A percentile compares a stretch with the other conserved stretches of the same genome.
phyloP scores from a whole-genome alignment of 2,888 invertebrate genomes.

The Drosophila colorata region DNA sequence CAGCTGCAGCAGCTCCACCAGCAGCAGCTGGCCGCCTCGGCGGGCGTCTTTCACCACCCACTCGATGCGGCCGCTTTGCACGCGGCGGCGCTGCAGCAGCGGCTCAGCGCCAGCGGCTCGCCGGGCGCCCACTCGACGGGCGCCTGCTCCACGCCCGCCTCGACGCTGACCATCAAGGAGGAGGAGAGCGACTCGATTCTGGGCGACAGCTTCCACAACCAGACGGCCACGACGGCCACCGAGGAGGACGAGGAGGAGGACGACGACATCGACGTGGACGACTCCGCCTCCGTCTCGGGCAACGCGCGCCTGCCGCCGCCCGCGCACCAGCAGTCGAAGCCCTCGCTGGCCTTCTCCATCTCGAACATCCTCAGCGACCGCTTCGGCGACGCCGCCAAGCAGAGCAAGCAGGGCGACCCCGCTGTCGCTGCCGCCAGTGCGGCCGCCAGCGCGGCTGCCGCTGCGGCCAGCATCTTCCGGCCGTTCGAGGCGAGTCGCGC shows the following conservation, averaged over 20 bases:
- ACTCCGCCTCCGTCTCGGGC: slow-evolving; percentile 50
- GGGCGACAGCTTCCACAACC: slow-evolving; percentile 82
- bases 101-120: slow-evolving; percentile 69
- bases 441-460: slow-evolving; percentile 42
- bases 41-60: slow-evolving; percentile 79
- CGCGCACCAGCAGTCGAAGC: slow-evolving; percentile 82
- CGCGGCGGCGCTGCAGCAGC: slow-evolving; percentile 74
- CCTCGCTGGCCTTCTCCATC: slow-evolving; percentile 84
- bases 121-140: slow-evolving; percentile 72
- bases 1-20: slow-evolving; percentile 81
- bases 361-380: slow-evolving; percentile 85
- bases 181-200: slow-evolving; percentile 84
- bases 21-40: slow-evolving; percentile 75
- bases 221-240: slow-evolving; percentile 59
- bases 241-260: slow-evolving; percentile 80
- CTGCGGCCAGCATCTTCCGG: slow-evolving; percentile 81
- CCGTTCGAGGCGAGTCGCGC: slow-evolving; percentile 83
- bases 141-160: slow-evolving; percentile 80
- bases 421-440: slow-evolving; percentile 4
- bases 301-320: slow-evolving; percentile 77
- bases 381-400: slow-evolving; percentile 78
- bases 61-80: slow-evolving; percentile 69
- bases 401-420: slow-evolving; percentile 48
- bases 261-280: slow-evolving; percentile 78
- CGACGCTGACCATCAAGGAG: slow-evolving; percentile 83